Percentiles rank a stretch among this genome's conserved stretches.
Evolutionary conservation across 2,888 invertebrate genomes (phyloP).

Genomic region (Nasonovia ribisnigri): DNA sequence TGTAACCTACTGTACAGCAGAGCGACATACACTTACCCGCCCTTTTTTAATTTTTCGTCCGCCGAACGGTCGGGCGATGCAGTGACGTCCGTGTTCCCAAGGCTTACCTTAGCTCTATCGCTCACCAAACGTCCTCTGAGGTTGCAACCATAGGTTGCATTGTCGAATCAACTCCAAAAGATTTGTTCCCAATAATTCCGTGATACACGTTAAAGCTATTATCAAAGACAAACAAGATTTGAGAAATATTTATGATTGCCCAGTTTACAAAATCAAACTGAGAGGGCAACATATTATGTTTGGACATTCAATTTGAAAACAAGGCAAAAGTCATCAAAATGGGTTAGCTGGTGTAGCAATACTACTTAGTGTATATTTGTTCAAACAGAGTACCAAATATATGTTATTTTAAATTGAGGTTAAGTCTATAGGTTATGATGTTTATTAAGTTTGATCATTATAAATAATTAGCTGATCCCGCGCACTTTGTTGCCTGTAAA

Average conservation of each 20-base stretch:
- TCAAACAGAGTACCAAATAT: neutral
- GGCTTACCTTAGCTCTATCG: too few relatives aligned
- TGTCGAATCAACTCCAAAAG: slow-evolving; percentile 87
- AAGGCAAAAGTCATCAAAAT: slow-evolving; percentile 88
- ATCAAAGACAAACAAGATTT: slow-evolving; percentile 90
- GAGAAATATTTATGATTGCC: slow-evolving; percentile 90
- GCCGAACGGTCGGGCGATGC: too few relatives aligned
- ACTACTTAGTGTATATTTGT: slow-evolving; percentile 78
- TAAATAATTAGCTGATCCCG: too few relatives aligned
- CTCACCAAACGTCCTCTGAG: too few relatives aligned
- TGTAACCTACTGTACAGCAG: too few relatives aligned
- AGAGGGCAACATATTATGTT: slow-evolving; percentile 92
- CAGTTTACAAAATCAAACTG: slow-evolving; percentile 90
- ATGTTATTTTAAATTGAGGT: neutral
- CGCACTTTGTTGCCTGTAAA: too few relatives aligned
- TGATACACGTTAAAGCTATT: slow-evolving; percentile 87
- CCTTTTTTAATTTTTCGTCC: too few relatives aligned
- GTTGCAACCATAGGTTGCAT: slow-evolving; percentile 81
- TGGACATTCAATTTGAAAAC: slow-evolving; percentile 96
- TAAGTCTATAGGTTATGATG: too few relatives aligned
- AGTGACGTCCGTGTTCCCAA: too few relatives aligned
- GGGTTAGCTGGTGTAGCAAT: slow-evolving; percentile 96
- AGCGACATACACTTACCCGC: too few relatives aligned
- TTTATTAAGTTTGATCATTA: too few relatives aligned
- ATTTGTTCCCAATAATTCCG: slow-evolving; percentile 92